Percentiles rank a stretch among this genome's conserved stretches.
Evolutionary conservation across 2,113 vertebrate species (phyloP).

Genomic region (Tachysurus vachellii): DNA sequence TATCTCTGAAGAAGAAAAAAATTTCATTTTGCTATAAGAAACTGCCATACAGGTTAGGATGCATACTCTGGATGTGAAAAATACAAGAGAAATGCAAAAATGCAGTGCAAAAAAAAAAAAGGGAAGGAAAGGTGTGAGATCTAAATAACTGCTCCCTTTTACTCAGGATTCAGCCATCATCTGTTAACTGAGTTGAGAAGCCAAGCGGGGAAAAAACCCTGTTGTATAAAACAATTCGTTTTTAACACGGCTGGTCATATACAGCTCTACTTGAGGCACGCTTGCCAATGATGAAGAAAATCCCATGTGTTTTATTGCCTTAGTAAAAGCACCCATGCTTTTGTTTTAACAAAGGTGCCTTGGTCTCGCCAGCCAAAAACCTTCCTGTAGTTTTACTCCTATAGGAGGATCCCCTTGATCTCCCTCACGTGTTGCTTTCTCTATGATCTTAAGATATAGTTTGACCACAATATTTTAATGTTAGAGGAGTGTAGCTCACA

Average conservation of each 20-base stretch:
- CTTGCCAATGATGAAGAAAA: conserved; percentile 35
- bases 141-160: conserved; percentile 10
- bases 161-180: conserved; percentile 40
- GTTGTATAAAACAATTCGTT: conserved; percentile 13
- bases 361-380: conserved; percentile 41
- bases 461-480: conserved; percentile 42
- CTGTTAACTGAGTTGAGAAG: conserved; percentile 36
- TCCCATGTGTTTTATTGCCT: conserved; percentile 37
- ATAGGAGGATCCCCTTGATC: conserved; percentile 36
- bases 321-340: conserved; percentile 27
- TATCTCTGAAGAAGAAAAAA: conserved; percentile 60
- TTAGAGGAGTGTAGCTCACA: conserved; percentile 31
- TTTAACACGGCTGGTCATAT: conserved; percentile 1
- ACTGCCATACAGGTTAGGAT: conserved; percentile 33
- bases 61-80: conserved; percentile 22
- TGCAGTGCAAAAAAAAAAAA: conserved; percentile 36
- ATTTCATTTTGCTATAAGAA: conserved; percentile 28
- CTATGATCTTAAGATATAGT: conserved; percentile 34
- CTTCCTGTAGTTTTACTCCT: conserved; percentile 36
- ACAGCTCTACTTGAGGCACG: conserved; percentile 7
- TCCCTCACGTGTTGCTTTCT: conserved; percentile 32
- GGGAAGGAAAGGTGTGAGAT: conserved; percentile 22
- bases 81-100: conserved; percentile 19
- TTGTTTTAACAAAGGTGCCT: conserved; percentile 46
- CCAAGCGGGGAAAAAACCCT: conserved; percentile 26